phyloP scores from a whole-genome alignment of 2,113 vertebrate genomes.

The Athene noctua region DNA sequence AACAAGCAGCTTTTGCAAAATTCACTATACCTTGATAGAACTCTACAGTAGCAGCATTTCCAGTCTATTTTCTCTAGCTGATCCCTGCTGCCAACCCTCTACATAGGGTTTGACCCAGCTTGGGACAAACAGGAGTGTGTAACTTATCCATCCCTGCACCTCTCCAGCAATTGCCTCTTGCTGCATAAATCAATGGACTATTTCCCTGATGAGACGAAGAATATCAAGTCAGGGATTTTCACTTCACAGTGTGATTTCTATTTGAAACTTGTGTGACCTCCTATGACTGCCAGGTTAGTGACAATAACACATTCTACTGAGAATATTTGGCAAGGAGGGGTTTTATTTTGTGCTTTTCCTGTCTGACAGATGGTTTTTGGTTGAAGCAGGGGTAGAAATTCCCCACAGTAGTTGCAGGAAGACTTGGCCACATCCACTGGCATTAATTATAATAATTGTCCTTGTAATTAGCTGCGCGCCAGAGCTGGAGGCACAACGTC shows the following conservation, averaged over 20 bases:
- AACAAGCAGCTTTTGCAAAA: background rate
- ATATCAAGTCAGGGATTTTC: background rate
- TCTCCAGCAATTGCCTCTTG: background rate
- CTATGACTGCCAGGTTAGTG: background rate
- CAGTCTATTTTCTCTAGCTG: background rate
- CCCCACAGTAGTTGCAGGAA: conserved; percentile 56
- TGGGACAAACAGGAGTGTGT: background rate
- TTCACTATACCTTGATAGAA: background rate
- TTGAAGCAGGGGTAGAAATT: conserved; percentile 61
- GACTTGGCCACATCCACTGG: conserved; percentile 60
- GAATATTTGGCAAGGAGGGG: conserved; percentile 25
- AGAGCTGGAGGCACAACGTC: conserved; percentile 31
- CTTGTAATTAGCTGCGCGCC: conserved; percentile 43
- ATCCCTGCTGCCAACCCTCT: background rate
- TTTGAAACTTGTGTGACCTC: conserved; percentile 17
- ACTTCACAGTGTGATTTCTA: background rate
- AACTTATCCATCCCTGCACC: background rate
- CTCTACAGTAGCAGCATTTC: background rate
- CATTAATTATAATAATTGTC: conserved; percentile 70
- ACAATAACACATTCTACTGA: conserved; percentile 23
- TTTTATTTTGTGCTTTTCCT: conserved; percentile 44
- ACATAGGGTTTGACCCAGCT: too few species aligned
- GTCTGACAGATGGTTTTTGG: conserved; percentile 63
- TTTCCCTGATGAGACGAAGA: background rate
- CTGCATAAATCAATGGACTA: background rate